Percentiles rank a stretch among this genome's conserved stretches.
phyloP scores from a whole-genome alignment of 2,888 invertebrate species.

The Apodemia hepburni region DNA sequence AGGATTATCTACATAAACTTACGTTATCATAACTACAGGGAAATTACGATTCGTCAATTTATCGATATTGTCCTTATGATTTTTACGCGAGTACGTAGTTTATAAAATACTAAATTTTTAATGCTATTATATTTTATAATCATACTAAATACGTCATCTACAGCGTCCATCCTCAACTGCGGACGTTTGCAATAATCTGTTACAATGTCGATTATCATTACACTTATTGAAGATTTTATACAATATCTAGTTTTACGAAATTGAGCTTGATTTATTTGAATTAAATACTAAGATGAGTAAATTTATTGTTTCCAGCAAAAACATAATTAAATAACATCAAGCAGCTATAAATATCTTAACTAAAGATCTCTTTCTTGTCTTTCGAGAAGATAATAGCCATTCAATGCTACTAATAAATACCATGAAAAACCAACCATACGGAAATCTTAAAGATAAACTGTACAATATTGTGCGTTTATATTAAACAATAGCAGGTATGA shows the following conservation, averaged over 20 bases:
- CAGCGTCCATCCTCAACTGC: conserved; percentile 65
- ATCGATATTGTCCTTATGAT: conserved; percentile 78
- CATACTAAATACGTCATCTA: conserved; percentile 57
- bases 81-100: conserved; percentile 77
- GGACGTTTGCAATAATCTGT: conserved; percentile 69
- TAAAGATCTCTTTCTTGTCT: neutral
- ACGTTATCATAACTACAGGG: conserved; percentile 57
- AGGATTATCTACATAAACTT: conserved; percentile 69
- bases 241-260: conserved; percentile 68
- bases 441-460: conserved; percentile 54
- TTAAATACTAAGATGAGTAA: conserved; percentile 60
- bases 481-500: conserved; percentile 60
- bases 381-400: neutral
- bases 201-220: conserved; percentile 38
- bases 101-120: conserved; percentile 74
- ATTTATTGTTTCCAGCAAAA: conserved; percentile 45
- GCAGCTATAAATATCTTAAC: neutral
- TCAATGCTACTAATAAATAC: conserved; percentile 21
- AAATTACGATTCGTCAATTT: conserved; percentile 68
- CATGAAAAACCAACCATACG: conserved; percentile 49
- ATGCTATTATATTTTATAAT: conserved; percentile 56
- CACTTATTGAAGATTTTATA: conserved; percentile 49
- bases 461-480: conserved; percentile 77
- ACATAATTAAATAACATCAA: conserved; percentile 40
- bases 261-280: conserved; percentile 78